phyloP scores from a whole-genome alignment of 2,113 vertebrate genomes.

The Anser cygnoides region DNA sequence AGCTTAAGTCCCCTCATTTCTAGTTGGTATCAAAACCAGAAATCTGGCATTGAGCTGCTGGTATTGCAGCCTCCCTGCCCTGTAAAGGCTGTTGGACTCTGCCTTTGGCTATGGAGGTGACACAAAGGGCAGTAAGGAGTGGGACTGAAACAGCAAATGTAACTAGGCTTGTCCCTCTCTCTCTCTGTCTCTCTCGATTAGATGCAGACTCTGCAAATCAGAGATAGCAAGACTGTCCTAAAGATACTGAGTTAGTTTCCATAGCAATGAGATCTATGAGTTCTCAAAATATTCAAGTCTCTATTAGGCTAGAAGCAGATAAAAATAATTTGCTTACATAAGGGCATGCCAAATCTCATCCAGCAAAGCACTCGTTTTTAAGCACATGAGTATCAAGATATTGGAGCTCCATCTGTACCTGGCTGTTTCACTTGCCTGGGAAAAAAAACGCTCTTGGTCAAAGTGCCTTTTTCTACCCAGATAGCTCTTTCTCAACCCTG shows the following conservation, averaged over 20 bases:
- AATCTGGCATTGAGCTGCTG: not conserved
- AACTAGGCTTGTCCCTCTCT: too few species aligned
- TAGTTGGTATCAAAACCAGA: not conserved
- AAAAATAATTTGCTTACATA: slow-evolving; percentile 55
- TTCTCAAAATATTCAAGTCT: slow-evolving; percentile 31
- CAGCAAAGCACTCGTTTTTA: not conserved
- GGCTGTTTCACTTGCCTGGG: not conserved
- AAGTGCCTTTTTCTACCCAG: not conserved
- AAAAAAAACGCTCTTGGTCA: not conserved
- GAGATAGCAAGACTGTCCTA: slow-evolving; percentile 35
- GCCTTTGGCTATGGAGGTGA: not conserved
- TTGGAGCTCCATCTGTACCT: not conserved
- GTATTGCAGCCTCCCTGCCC: not conserved
- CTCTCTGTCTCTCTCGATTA: not conserved
- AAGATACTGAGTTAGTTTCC: slow-evolving; percentile 53
- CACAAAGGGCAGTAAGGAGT: not conserved
- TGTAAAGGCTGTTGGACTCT: not conserved
- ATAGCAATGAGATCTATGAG: slow-evolving; percentile 49
- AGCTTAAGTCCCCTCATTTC: not conserved
- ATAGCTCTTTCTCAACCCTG: not conserved
- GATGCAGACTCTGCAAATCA: not conserved
- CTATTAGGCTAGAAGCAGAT: slow-evolving; percentile 36
- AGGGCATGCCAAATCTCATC: not conserved
- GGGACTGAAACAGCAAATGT: not conserved
- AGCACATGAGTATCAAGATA: not conserved